Conservation (phyloP, 2,113 vertebrate species). For the Coryphaenoides rupestris region DNA sequence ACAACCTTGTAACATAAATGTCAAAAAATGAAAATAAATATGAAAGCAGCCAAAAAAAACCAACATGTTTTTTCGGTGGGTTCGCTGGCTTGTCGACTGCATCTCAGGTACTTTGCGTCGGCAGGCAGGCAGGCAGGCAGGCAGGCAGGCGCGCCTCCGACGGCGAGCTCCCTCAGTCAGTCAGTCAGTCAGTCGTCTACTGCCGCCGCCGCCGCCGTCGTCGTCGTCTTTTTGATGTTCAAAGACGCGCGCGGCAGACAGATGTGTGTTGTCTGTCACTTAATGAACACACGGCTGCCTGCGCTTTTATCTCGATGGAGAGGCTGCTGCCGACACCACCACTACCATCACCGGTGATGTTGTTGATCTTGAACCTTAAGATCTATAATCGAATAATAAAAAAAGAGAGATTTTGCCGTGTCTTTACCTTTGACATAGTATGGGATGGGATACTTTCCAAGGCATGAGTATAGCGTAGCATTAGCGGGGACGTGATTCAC, state of each 20-base stretch:
- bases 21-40: background rate
- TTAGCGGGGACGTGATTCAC: too few relatives aligned
- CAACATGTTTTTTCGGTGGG: slow-evolving; percentile 16
- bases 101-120: slow-evolving; percentile 14
- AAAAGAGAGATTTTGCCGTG: too few relatives aligned
- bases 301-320: slow-evolving; percentile 40
- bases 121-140: too few relatives aligned
- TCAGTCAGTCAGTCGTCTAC: background rate
- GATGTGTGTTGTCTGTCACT: slow-evolving; percentile 32
- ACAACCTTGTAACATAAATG: too few relatives aligned
- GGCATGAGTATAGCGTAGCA: too few relatives aligned
- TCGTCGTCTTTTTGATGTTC: slow-evolving; percentile 36
- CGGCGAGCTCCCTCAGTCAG: background rate
- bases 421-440: too few relatives aligned
- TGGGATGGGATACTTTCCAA: too few relatives aligned
- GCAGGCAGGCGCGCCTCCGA: slow-evolving; percentile 9
- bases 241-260: slow-evolving; percentile 32
- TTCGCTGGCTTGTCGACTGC: slow-evolving; percentile 12
- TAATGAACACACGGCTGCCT: slow-evolving; percentile 38
- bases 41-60: background rate
- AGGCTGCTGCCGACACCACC: slow-evolving; percentile 25
- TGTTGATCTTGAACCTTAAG: too few relatives aligned
- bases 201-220: too few relatives aligned
- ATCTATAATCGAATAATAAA: too few relatives aligned
- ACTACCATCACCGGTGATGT: too few relatives aligned